phyloP scores from a whole-genome alignment of 2,113 vertebrate species.

The Nettapus auritus region DNA sequence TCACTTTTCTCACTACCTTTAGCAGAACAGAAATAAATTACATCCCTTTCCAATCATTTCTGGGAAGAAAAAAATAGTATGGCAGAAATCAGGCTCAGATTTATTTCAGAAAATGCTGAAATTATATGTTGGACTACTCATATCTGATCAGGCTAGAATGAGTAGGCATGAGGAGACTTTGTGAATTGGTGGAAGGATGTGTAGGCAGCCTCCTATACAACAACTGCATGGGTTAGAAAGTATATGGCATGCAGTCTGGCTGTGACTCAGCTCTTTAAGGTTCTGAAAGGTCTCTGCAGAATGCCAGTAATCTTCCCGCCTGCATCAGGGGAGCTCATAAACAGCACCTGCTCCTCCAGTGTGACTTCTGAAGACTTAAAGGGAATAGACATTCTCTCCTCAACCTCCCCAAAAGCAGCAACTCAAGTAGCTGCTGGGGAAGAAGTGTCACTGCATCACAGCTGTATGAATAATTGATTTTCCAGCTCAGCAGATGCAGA shows the following conservation, averaged over 20 bases:
- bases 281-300: constrained; percentile 50
- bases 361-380: not conserved
- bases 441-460: not conserved
- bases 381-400: not conserved
- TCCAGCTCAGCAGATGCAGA: not conserved
- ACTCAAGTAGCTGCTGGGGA: not conserved
- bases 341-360: constrained; percentile 27
- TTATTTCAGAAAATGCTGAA: constrained; percentile 28
- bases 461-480: not conserved
- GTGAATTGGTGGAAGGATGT: constrained; percentile 54
- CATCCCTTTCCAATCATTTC: not conserved
- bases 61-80: not conserved
- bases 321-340: not conserved
- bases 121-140: constrained; percentile 5
- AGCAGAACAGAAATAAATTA: not conserved
- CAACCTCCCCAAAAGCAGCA: not conserved
- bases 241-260: not conserved
- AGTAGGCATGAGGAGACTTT: constrained; percentile 38
- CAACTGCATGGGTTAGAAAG: constrained; percentile 33
- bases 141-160: constrained; percentile 39
- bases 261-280: constrained; percentile 53
- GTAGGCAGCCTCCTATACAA: constrained; percentile 64
- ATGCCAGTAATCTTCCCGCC: constrained; percentile 18
- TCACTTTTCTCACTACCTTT: not conserved
- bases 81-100: not conserved